Evolutionary conservation across 2,888 invertebrate genomes (phyloP).

Genomic region (Petrolisthes manimaculis): DNA sequence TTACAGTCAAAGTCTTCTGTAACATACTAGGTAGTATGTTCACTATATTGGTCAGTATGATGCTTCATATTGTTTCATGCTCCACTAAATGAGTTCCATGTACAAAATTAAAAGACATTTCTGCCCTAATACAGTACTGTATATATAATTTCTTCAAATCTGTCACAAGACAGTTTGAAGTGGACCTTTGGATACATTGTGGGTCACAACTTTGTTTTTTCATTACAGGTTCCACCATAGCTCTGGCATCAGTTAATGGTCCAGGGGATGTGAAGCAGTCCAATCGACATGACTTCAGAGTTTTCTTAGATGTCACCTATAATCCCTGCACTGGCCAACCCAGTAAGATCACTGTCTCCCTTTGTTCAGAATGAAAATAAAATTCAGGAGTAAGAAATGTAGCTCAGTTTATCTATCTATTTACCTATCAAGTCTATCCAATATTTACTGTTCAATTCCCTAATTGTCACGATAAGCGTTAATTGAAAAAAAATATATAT

Average conservation of each 20-base stretch:
- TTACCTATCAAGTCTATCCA: no score
- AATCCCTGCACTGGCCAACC: conserved; percentile 54
- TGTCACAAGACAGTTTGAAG: neutral
- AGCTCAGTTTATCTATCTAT: no score
- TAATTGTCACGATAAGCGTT: neutral
- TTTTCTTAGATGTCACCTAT: conserved; percentile 48
- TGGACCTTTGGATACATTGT: neutral
- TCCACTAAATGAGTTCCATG: no score
- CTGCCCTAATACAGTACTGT: no score
- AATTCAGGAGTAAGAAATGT: no score
- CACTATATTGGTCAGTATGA: no score
- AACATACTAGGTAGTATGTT: no score
- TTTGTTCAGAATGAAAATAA: no score
- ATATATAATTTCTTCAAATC: neutral
- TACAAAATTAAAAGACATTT: no score
- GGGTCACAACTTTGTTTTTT: neutral
- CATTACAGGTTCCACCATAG: conserved; percentile 45
- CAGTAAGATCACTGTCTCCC: conserved; percentile 31
- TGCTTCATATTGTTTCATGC: no score
- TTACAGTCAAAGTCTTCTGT: no score
- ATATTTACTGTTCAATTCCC: no score
- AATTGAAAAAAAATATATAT: neutral
- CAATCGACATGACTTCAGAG: conserved; percentile 40
- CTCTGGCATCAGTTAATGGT: conserved; percentile 60
- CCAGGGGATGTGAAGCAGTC: conserved; percentile 59